phyloP scores from a whole-genome alignment of 2,888 invertebrate species.

The Lasioglossum morio region DNA sequence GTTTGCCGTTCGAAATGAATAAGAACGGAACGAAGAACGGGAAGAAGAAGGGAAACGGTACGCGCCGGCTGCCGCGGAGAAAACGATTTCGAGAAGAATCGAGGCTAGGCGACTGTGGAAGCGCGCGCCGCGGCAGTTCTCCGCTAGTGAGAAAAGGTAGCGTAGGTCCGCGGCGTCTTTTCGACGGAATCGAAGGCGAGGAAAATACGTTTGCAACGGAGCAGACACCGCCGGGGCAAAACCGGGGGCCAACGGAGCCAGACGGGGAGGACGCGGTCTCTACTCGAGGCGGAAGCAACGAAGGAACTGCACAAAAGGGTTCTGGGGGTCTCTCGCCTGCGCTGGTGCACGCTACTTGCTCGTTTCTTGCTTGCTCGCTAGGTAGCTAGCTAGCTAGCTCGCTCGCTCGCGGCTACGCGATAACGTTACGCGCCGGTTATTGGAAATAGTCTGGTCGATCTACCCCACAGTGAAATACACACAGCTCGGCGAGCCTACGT shows the following conservation, averaged over 20 bases:
- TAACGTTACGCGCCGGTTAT: slow-evolving; percentile 69
- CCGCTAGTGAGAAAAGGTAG: not conserved
- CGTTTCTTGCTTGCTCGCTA: not conserved
- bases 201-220: not conserved
- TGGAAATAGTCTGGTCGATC: slow-evolving; percentile 76
- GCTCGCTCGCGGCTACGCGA: slow-evolving; percentile 48
- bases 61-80: not conserved
- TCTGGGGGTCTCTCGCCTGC: slow-evolving; percentile 32
- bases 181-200: not conserved
- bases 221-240: not conserved
- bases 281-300: not conserved
- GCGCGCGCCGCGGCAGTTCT: not conserved
- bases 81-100: slow-evolving; percentile 3
- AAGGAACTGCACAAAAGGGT: slow-evolving; percentile 53
- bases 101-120: not conserved
- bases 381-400: slow-evolving; percentile 15
- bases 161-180: not conserved
- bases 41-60: not conserved
- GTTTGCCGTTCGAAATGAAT: slow-evolving; percentile 38
- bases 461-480: slow-evolving; percentile 75
- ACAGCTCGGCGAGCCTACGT: slow-evolving; percentile 76
- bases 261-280: not conserved
- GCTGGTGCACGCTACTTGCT: not conserved
- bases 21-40: not conserved
- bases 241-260: not conserved